Evolutionary conservation across 2,888 invertebrate genomes (phyloP), one percentile per base, ranked within the genome.

Genomic region (Keiferia lycopersicella): DNA sequence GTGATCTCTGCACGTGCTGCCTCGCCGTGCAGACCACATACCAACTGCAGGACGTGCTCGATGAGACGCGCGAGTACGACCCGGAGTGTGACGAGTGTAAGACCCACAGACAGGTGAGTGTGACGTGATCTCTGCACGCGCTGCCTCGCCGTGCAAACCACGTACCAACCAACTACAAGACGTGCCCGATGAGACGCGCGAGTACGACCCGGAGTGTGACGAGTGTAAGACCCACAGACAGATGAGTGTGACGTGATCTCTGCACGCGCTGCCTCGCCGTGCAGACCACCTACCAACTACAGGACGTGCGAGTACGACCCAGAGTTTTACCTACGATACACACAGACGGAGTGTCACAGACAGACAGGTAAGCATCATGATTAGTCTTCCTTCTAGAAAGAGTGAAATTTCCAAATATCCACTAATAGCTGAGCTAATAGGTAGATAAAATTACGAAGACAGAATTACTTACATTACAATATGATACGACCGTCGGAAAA

Each of bases 111-210:
- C 96, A 97, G 93, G 96, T 34, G 34, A 34, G 3, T 30, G 30
- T 30, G 96, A 98, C 87, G 90, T 99, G 77, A 97, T 99, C 70
- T 97, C 96, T 99, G 99, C 82, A 96, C 97, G 0, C 93, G 97
- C 63, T 99, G 99, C 81, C 92, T 99, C 65, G 96, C 97, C 1
- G 96, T 96, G 8, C 97, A 97, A 79, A 96, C 96, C 0, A 96
- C 96, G 0, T 96, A 96, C 84, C 94, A 96, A 62, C 84, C 94
- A 96, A 62, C 93, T 97, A n/a, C 96, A 96, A 14, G 96, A 96
- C 78, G 94, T 95, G 0, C 81, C 95, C 51, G 94, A 95, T 67
- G 95, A 96, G 60, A 91, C 92, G 30, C 88, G 94, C 72, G 96
- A 96, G 75, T 96, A 95, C 74, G 96, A 97, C 85, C 96, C 96